Evolutionary conservation across 92 coral and sea anemone species (phyloP), one percentile per base, ranked within the genome.

Genomic region (Parazoanthus swiftii): DNA sequence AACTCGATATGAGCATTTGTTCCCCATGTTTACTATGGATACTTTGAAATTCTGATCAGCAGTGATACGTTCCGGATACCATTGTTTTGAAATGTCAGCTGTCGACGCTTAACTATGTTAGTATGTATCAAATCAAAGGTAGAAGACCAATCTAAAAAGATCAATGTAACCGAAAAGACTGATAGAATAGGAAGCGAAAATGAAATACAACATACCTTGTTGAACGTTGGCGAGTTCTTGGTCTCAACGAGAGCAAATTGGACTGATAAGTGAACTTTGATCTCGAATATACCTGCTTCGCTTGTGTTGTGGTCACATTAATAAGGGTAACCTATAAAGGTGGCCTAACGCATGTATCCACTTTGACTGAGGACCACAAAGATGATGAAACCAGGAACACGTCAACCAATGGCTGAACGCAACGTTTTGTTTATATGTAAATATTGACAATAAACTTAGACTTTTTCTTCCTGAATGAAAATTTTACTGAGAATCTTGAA

Each of bases 341-440:
- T 38, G 48, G 20, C n/a, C 44, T 29, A 25, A 4, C 33, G 33
- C 33, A 29, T 43, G 43, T 44, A 29, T 21, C 9, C 23, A 42
- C 4, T 5, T 71, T 83, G 3, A 25, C 8, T 8, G 37, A 10
- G 4, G 42, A 9, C 82, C 54, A 71, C 87, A 84, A 71, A 48
- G 87, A 84, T 84, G 87, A 84, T 84, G 87, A 71, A 72, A 84
- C 44, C 65, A 29, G 25, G 35, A 46, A 44, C 33, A 36, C 25
- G 6, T 59, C 79, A 71, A 51, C 87, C 87, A 84, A 84, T 84
- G 68, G 48, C 42, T 4, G 67, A 42, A 26, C 18, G 29, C 23
- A 84, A 84, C 87, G 87, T 84, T 20, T 39, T 76, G 48, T 84
- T 84, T 38, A 33, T 33, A 29, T 46, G 72, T 29, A 33, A n/a